phyloP scores from a whole-genome alignment of 2,797 vertebrate genomes.

The Crenuchus spilurus region DNA sequence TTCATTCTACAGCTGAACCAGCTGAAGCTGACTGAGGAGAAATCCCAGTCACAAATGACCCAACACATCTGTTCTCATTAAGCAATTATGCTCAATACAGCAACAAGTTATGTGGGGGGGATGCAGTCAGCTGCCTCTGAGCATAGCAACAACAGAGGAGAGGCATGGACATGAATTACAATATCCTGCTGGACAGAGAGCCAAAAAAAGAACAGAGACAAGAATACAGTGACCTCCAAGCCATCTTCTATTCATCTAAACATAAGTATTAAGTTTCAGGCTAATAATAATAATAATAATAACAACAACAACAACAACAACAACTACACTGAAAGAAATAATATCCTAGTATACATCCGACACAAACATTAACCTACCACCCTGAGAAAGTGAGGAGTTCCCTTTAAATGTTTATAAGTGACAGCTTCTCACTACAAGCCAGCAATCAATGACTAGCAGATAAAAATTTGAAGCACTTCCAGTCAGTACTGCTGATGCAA shows the following conservation, averaged over 20 bases:
- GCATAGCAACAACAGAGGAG: constrained; percentile 46
- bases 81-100: neutral
- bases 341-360: neutral
- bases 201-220: neutral
- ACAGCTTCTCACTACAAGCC: constrained; percentile 8
- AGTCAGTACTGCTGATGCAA: constrained; percentile 20
- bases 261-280: neutral
- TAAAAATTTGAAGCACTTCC: constrained; percentile 38
- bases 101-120: neutral
- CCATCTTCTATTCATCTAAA: neutral
- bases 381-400: neutral
- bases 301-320: neutral
- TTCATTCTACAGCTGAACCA: no score
- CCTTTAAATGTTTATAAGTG: neutral
- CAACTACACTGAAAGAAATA: no score
- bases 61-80: neutral
- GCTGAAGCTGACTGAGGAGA: neutral
- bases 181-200: constrained; percentile 25
- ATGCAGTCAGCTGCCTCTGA: constrained; percentile 6
- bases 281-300: neutral
- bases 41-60: neutral
- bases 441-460: constrained; percentile 57
- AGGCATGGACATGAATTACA: constrained; percentile 21
- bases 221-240: neutral
- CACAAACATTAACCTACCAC: neutral